Percentiles rank a stretch among this genome's conserved stretches.
phyloP scores from a whole-genome alignment of 2,113 vertebrate genomes.

The Orthochromis indermauri region DNA sequence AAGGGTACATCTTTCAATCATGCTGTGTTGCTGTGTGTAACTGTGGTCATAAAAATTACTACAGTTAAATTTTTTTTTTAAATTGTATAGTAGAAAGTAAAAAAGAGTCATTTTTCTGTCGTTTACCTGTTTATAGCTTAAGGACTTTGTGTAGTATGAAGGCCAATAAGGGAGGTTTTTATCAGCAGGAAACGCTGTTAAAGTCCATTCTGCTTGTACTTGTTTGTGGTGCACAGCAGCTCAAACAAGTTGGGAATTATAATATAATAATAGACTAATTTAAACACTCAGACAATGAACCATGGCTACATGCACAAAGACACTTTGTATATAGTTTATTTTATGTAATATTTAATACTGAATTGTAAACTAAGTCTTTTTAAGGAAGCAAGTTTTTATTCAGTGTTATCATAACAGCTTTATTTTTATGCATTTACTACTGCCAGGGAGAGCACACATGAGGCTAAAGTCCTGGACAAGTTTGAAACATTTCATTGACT shows the following conservation, averaged over 20 bases:
- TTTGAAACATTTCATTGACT: neutral
- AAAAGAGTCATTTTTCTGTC: neutral
- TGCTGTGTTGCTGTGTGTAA: neutral
- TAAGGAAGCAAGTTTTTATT: neutral
- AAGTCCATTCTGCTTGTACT: fast-evolving
- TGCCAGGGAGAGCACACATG: neutral
- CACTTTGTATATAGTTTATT: neutral
- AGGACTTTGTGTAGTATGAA: neutral
- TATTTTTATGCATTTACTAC: neutral
- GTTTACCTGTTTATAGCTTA: neutral
- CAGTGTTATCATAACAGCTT: fast-evolving
- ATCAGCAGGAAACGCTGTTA: neutral
- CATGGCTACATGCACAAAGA: fast-evolving
- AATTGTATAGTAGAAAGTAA: fast-evolving
- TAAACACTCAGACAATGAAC: fast-evolving
- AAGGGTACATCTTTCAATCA: fast-evolving
- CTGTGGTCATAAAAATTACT: fast-evolving
- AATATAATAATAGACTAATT: neutral
- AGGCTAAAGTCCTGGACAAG: neutral
- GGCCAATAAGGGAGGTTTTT: neutral
- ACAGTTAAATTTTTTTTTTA: neutral
- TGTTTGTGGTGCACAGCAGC: neutral
- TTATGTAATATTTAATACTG: neutral
- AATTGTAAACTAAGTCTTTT: neutral
- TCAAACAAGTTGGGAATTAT: neutral